phyloP scores from a whole-genome alignment of 1,140 invertebrate genomes.

The Drosophila ogumai region DNA sequence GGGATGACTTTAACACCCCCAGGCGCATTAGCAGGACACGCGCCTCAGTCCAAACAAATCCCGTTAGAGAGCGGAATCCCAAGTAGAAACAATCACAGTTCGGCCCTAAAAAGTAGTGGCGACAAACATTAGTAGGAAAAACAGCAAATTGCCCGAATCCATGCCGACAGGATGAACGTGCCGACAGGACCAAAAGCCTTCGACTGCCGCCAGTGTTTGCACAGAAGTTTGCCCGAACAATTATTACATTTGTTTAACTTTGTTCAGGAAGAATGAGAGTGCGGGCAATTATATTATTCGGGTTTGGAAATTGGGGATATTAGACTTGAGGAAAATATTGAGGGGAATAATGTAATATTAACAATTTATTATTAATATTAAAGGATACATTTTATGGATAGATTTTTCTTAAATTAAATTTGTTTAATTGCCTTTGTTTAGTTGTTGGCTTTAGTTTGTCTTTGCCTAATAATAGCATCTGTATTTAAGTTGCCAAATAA shows the following conservation, averaged over 20 bases:
- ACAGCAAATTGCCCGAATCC: conserved; percentile 79
- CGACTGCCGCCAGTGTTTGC: conserved; percentile 66
- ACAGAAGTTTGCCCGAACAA: conserved; percentile 77
- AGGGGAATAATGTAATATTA: neutral
- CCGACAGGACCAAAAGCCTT: conserved; percentile 44
- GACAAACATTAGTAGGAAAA: conserved; percentile 59
- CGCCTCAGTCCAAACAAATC: conserved; percentile 53
- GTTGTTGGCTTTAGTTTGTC: fast-evolving
- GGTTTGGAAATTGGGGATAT: neutral
- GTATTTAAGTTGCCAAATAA: neutral
- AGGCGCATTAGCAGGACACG: conserved; percentile 73
- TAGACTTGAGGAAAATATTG: neutral
- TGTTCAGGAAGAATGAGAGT: conserved; percentile 24
- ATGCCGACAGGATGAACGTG: conserved; percentile 45
- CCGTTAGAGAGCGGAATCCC: conserved; percentile 11
- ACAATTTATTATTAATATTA: neutral
- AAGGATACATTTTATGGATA: neutral
- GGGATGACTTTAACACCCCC: conserved; percentile 76
- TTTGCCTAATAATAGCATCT: neutral
- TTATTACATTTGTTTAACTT: conserved; percentile 83
- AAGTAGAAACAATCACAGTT: conserved; percentile 72
- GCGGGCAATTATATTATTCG: conserved; percentile 50
- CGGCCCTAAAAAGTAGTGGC: conserved; percentile 62
- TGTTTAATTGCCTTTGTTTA: too few relatives aligned
- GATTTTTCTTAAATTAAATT: neutral